Base-by-base conservation (phyloP, 2,797 vertebrate genomes). In the Notolabrus celidotus region DNA sequence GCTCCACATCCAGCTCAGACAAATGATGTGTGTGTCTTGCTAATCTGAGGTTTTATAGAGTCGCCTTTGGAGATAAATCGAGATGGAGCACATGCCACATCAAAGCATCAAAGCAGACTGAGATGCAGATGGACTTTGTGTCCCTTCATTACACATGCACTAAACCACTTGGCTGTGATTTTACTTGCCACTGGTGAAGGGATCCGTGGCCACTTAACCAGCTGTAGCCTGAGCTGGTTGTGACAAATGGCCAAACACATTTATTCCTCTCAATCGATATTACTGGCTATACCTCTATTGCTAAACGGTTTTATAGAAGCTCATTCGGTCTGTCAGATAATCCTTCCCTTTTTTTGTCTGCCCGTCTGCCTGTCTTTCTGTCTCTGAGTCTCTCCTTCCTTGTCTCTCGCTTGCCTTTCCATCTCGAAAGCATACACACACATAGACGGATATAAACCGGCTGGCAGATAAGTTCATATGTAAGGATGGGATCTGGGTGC, bases 401-500 rank as follows among this genome's bases (percentile, higher is more conserved):
- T 43, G 31, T 71, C 63, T 80, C 39, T 67, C 19, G 19, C 23
- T 74, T 22, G 38, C 53, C 67, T 31, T 46, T 60, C 23, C 33
- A 14, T 53, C 46, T 46, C 43, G 59, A n/a, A 56, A 5, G 22
- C n/a, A 33, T 7, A 67, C 20, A 49, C 10, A 38, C 25, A 33
- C 27, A 27, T n/a, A 17, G 33, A 34, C 33, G 34, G 10, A 33
- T n/a, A n/a, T 31, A 58, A 63, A 63, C 71, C 75, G 31, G 54
- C 63, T 25, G 27, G 29, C 54, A 61, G 69, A 65, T 46, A 74
- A 65, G 74, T 79, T 80, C 71, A 83, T 47, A 85, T 86, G 80
- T 88, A 92, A 88, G 86, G 86, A 90, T 79, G 74, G 83, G 79
- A 88, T 91, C 77, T 83, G 89, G 93, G 74, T 93, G 86, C 89